Conservation (phyloP, 2,797 vertebrate species). For the Buceros bicornis region DNA sequence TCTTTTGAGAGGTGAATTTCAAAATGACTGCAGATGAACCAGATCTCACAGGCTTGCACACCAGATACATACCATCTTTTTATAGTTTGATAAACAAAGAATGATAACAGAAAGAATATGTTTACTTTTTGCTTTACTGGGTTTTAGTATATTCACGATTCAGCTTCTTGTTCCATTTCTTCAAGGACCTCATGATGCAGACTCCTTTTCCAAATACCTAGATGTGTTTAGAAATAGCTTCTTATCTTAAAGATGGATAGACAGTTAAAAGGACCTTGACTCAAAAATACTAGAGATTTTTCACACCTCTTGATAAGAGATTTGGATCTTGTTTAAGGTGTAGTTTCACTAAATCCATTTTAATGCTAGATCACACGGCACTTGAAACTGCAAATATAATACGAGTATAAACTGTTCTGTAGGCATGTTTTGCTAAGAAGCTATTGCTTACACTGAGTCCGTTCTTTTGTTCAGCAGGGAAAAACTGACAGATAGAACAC, state of each 20-base stretch:
- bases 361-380: neutral
- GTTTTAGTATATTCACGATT: neutral
- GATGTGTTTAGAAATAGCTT: neutral
- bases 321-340: neutral
- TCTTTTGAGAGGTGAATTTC: neutral
- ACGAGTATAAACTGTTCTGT: neutral
- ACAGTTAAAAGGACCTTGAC: neutral
- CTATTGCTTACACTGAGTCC: neutral
- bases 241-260: constrained; percentile 1
- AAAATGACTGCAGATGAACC: neutral
- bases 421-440: neutral
- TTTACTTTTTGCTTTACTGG: neutral
- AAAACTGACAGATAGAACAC: neutral
- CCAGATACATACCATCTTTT: neutral
- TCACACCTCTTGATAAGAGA: neutral
- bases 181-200: neutral
- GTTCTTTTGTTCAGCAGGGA: neutral
- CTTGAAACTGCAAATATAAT: neutral
- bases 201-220: constrained; percentile 22
- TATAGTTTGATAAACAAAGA: constrained; percentile 5
- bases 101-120: neutral
- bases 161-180: neutral
- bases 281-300: neutral
- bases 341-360: neutral
- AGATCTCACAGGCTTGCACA: neutral